Evolutionary conservation across 2,113 vertebrate species (phyloP), one percentile per base, ranked within the genome.

Genomic region (Chaenocephalus aceratus): DNA sequence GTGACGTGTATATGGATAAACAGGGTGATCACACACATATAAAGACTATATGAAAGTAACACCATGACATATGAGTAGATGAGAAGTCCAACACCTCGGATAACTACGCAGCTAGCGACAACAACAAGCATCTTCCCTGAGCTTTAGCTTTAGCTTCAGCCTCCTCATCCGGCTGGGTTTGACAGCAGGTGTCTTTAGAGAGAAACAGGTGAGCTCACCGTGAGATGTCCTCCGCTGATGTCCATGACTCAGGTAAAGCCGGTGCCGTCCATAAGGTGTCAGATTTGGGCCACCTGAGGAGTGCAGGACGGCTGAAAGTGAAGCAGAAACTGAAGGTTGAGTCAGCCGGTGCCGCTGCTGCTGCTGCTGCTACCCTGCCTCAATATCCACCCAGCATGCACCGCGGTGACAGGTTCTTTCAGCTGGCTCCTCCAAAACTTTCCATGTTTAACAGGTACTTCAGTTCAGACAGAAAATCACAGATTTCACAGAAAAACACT

Each of bases 371-470:
- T 67, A 18, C 63, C 52, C 74, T 64, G 85, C 77, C 77, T 79
- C 56, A 54, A 52, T 8, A 36, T 82, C 85, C 85, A 66, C 93
- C 94, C 94, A 92, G 91, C 82, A 93, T 94, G 94, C 94, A 93
- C 75, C 53, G 88, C 89, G 4, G 72, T 23, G 62, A 11, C 14
- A 69, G 72, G 11, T 36, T 14, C 53, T 65, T 54, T 44, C 12
- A 1, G 58, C 34, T 21, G 56, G 6, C 30, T 51, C 57, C 2
- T 26, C 56, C 18, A 1, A 70, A 83, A 72, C 54, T 68, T 67
- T 56, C 49, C 45, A 5, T 18, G 45, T 66, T 26, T 6, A 49
- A 60, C 73, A 77, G 74, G 73, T 82, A 21, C 21, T 18, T 2
- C 26, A 30, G n/a, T 2, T 15, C 2, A 15, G 10, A 61, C 13